Base-by-base conservation (phyloP, 1,140 invertebrate species). In the Tetramorium alpestre region DNA sequence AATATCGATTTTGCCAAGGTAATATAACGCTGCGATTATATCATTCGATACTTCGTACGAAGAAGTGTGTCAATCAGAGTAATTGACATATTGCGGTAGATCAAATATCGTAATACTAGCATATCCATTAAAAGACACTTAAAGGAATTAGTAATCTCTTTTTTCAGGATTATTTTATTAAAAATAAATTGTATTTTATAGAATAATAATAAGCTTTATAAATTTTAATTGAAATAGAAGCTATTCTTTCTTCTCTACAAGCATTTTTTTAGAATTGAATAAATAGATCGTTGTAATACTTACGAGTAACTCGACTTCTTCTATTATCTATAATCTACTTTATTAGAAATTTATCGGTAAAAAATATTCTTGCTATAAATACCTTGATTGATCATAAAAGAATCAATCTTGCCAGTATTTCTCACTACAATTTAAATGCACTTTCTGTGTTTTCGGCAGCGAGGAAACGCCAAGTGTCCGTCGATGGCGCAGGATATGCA, bases 1-100 rank as follows among this genome's bases (percentile, higher is more conserved):
- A 99, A 99, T 94, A 99, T 99, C 93, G 98, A 99, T 96, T 99
- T 99, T 96, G 97, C 97, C 92, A 97, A 97, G 96, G 97, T 97
- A 95, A 94, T 94, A 84, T 78, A 76, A 67, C n/a, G 6, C n/a
- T 65, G 47, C 28, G 60, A 76, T 87, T 89, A 25, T 77, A 18
- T 16, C 51, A 89, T 80, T 73, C 41, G 51, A 82, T 82, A 58
- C n/a, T 38, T 38, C 25, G 25, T 41, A 54, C 49, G 13, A 84
- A 84, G 80, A 84, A 62, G 41, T 22, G 67, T 54, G 33, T 82
- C 67, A 82, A 22, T 84, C 56, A 47, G 16, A 22, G 0, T 84
- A 75, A 62, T 60, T 75, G 41, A 4, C 41, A 25, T 28, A n/a
- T 25, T n/a, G 13, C 18, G 25, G 22, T 73, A 33, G 72, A 72